These are phyloP conservation scores for Anastrepha ludens DNA, from an alignment of 1,140 invertebrate species.

Conservation along the genomic window DNA sequence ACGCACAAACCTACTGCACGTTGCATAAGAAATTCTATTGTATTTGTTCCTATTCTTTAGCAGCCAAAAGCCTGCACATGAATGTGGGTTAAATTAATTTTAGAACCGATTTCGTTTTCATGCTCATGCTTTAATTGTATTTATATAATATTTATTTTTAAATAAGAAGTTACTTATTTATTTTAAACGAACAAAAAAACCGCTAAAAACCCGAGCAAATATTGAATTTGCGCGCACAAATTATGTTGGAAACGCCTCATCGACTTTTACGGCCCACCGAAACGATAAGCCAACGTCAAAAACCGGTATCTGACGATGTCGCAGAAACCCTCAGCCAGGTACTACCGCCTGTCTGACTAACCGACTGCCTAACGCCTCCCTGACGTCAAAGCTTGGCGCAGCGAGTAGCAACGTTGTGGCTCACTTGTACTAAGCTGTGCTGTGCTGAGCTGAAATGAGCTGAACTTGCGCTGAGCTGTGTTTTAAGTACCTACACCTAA, in stretches of 20 bases:
- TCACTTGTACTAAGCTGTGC: not conserved
- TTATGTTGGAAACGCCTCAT: not conserved
- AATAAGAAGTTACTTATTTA: not conserved
- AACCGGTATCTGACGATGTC: not conserved
- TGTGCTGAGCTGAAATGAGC: not conserved
- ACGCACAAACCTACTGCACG: no score
- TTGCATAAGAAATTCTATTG: no score
- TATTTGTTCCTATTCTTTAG: no score
- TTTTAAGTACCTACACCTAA: not conserved
- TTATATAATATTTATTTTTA: not conserved
- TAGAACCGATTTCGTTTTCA: not conserved
- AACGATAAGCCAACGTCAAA: not conserved
- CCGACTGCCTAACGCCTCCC: not conserved
- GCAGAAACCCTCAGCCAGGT: not conserved
- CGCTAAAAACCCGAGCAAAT: not conserved
- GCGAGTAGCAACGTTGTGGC: not conserved
- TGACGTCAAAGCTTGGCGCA: not conserved
- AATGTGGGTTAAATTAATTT: constrained; percentile 1
- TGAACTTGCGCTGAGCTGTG: not conserved
- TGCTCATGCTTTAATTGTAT: not conserved
- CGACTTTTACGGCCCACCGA: not conserved
- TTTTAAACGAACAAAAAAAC: not conserved
- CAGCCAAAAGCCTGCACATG: no score
- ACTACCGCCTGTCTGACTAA: not conserved
- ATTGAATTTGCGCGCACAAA: not conserved